Percentiles rank a stretch among this genome's conserved stretches.
These are phyloP conservation scores for mouse (Mus musculus) DNA, from an alignment of 2,113 vertebrate genomes.

Conservation along the genomic window DNA sequence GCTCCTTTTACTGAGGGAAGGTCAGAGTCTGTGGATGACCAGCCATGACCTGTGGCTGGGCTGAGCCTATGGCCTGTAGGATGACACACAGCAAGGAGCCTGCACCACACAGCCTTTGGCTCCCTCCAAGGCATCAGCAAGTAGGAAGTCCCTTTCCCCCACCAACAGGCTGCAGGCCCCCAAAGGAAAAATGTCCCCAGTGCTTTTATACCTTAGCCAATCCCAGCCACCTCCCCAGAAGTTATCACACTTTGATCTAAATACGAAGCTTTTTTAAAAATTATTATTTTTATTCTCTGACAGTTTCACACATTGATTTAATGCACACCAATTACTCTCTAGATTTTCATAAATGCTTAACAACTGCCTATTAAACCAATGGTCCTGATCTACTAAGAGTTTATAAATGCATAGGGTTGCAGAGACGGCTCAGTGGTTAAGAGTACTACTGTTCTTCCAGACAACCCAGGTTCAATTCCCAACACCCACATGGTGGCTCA, in stretches of 20 bases:
- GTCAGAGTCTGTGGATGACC: too few species aligned
- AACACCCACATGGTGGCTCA: neutral
- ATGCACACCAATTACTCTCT: neutral
- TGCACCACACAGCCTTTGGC: neutral
- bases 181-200: rapidly evolving
- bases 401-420: neutral
- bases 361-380: neutral
- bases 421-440: neutral
- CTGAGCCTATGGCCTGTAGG: rapidly evolving
- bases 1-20: neutral
- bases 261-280: neutral
- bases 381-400: neutral
- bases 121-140: neutral
- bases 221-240: neutral
- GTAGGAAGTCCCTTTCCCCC: neutral
- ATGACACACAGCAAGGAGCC: neutral
- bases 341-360: neutral
- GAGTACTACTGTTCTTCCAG: neutral
- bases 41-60: neutral
- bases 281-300: neutral
- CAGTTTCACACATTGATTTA: neutral
- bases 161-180: neutral
- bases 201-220: too few species aligned
- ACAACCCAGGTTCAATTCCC: neutral
- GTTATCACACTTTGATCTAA: neutral